phyloP scores from a whole-genome alignment of 2,888 invertebrate genomes.

The Dromius quadrimaculatus region DNA sequence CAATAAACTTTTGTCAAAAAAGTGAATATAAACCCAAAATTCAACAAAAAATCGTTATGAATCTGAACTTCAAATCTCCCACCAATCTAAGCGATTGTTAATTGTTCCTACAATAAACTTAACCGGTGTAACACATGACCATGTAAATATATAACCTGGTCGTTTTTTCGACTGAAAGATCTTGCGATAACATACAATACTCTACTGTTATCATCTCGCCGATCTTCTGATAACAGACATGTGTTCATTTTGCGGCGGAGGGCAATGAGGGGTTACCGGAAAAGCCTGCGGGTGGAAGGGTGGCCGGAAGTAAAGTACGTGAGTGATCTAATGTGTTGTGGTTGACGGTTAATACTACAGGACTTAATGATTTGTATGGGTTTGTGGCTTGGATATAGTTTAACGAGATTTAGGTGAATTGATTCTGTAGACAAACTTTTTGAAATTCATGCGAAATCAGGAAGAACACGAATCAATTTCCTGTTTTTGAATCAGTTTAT shows the following conservation, averaged over 20 bases:
- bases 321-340: not conserved
- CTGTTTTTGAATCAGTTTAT: too few relatives aligned
- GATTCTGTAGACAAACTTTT: too few relatives aligned
- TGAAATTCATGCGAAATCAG: too few relatives aligned
- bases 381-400: too few relatives aligned
- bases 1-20: too few relatives aligned
- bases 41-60: too few relatives aligned
- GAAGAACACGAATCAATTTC: too few relatives aligned
- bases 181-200: not conserved
- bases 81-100: conserved; percentile 4
- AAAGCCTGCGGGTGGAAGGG: conserved; percentile 20
- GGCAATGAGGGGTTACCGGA: too few relatives aligned
- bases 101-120: not conserved
- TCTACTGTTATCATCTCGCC: not conserved
- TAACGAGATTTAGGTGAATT: too few relatives aligned
- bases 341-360: not conserved
- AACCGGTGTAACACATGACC: not conserved
- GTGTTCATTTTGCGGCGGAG: conserved; percentile 3
- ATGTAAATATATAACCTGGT: not conserved
- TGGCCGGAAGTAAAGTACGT: conserved; percentile 10
- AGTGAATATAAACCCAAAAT: too few relatives aligned
- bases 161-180: conserved; percentile 5
- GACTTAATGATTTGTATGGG: not conserved
- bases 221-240: conserved; percentile 1
- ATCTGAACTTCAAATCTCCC: too few relatives aligned